Percentiles rank a stretch among this genome's conserved stretches.
Evolutionary conservation across 2,797 vertebrate genomes (phyloP).

Genomic region (Acrossocheilus fasciatus): DNA sequence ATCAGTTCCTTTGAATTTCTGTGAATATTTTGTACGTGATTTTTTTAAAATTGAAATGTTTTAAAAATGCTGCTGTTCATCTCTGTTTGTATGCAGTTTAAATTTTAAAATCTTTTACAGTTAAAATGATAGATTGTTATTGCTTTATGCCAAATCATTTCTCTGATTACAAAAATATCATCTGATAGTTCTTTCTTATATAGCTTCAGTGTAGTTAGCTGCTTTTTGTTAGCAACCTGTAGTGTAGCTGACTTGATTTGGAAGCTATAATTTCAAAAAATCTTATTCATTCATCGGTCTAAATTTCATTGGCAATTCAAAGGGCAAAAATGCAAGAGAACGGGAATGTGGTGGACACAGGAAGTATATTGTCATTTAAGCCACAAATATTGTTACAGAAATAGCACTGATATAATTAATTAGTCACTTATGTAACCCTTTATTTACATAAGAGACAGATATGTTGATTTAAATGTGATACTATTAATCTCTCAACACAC

Average conservation of each 20-base stretch:
- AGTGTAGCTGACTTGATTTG: not conserved
- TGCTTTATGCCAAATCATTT: not conserved
- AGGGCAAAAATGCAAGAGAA: not conserved
- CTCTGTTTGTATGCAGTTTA: not conserved
- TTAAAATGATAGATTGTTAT: not conserved
- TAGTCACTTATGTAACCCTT: not conserved
- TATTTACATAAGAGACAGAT: not conserved
- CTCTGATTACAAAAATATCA: not conserved
- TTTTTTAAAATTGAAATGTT: not conserved
- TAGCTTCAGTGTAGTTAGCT: not conserved
- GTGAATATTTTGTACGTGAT: not conserved
- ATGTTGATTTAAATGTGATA: constrained; percentile 7
- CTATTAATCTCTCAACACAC: not conserved
- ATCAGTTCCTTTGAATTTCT: not conserved
- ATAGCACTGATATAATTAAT: not conserved
- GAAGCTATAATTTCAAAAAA: not conserved
- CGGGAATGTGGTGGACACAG: not conserved
- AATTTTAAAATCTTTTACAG: not conserved
- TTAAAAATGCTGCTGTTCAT: no score
- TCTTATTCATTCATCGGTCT: not conserved
- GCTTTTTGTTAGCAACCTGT: not conserved
- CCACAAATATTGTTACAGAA: not conserved
- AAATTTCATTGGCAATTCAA: not conserved
- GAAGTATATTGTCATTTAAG: not conserved
- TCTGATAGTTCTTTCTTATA: not conserved